A percentile compares a stretch with the other conserved stretches of the same genome.
These are phyloP conservation scores for Arothron firmamentum DNA, from an alignment of 2,113 vertebrate species.

Conservation along the genomic window DNA sequence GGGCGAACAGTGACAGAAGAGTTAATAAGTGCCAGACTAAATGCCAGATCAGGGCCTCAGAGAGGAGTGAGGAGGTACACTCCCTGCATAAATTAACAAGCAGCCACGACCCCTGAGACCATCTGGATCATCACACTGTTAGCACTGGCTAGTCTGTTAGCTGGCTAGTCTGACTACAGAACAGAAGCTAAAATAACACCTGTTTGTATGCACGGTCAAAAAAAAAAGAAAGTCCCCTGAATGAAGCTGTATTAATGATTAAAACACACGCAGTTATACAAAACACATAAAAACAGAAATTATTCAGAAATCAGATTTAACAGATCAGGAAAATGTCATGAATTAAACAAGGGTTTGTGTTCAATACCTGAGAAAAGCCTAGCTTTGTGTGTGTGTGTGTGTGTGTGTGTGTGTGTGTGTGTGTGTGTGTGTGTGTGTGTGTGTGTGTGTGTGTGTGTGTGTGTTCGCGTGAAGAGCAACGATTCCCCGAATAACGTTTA, in stretches of 20 bases:
- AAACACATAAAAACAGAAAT: background rate
- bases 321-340: no score
- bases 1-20: constrained; percentile 33
- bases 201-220: constrained; percentile 17
- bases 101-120: constrained; percentile 57
- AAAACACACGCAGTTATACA: constrained; percentile 32
- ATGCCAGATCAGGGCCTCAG: constrained; percentile 45
- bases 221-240: constrained; percentile 24
- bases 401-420: no score
- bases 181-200: constrained; percentile 4
- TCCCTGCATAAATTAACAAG: constrained; percentile 71
- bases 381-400: no score
- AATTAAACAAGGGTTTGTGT: no score
- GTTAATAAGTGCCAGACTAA: constrained; percentile 61
- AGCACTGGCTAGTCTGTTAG: constrained; percentile 69
- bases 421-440: no score
- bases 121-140: constrained; percentile 59
- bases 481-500: no score
- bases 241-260: constrained; percentile 25
- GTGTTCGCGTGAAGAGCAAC: no score
- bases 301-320: no score
- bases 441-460: no score
- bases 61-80: constrained; percentile 30
- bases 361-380: no score
- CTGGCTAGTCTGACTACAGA: constrained; percentile 32